Conservation (phyloP, 2,888 invertebrate species). For the Caenorhabditis macrosperma region DNA sequence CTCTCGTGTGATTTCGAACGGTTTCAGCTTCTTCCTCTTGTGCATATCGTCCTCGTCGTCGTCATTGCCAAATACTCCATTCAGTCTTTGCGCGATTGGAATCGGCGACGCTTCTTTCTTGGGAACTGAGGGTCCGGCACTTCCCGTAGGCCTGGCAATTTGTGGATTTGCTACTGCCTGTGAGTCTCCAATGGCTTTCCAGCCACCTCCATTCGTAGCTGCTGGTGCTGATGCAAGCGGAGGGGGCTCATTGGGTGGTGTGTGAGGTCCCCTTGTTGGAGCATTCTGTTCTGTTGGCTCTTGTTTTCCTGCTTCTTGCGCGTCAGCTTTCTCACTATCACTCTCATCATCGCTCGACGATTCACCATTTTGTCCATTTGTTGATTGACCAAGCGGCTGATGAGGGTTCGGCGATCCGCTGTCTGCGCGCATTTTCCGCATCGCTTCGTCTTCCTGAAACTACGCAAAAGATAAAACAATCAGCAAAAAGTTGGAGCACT, state of each 20-base stretch:
- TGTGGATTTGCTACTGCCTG: not conserved
- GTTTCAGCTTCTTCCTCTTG: constrained; percentile 74
- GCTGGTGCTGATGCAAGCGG: not conserved
- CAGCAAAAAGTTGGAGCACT: not conserved
- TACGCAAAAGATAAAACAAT: not conserved
- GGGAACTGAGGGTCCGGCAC: not conserved
- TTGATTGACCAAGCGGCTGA: constrained; percentile 69
- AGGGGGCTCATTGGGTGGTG: not conserved
- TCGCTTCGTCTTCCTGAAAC: constrained; percentile 70
- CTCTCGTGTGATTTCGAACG: constrained; percentile 77
- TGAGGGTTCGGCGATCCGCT: constrained; percentile 75
- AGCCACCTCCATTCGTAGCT: constrained; percentile 11
- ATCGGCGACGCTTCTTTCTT: constrained; percentile 23
- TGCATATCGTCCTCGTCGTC: constrained; percentile 74
- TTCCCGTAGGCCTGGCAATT: constrained; percentile 20
- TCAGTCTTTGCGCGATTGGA: constrained; percentile 60
- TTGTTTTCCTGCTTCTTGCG: constrained; percentile 7
- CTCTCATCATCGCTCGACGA: constrained; percentile 49
- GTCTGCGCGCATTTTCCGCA: constrained; percentile 67
- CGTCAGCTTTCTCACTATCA: constrained; percentile 32
- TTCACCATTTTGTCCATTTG: constrained; percentile 31
- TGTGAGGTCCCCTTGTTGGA: not conserved
- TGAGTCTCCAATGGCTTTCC: constrained; percentile 54
- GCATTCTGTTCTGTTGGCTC: constrained; percentile 5
- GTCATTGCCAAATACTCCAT: constrained; percentile 74